Evolutionary conservation across 2,113 vertebrate species (phyloP), one percentile per base, ranked within the genome.

Genomic region (Silurus glanis): DNA sequence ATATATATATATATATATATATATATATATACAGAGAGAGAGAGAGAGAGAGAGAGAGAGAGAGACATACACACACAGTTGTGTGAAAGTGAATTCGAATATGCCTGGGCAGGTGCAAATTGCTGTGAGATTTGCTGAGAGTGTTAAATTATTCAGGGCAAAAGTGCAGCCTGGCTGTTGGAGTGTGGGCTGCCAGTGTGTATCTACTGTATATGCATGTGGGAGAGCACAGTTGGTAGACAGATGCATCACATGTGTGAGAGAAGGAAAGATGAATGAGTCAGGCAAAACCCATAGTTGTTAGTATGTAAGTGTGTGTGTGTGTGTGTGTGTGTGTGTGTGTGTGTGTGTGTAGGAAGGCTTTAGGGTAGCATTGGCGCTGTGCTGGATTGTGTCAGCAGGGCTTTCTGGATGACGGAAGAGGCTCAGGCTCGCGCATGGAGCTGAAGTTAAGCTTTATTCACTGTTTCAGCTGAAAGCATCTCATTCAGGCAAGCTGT

Each of bases 61-160:
- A n/a, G n/a, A n/a, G n/a, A n/a, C n/a, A n/a, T n/a, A n/a, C 19
- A 49, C 71, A 74, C 55, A 16, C 25, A 58, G 83, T 49, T 86
- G 80, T 87, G 86, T 84, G 66, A 78, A 85, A 67, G 59, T 53
- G 78, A 72, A 76, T 82, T 56, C 14, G 81, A 66, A 82, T 84
- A 82, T 71, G 64, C 49, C 55, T 67, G 89, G 84, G 64, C 55
- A 76, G 62, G 83, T 91, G 84, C 90, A 83, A 88, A 86, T 87
- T 86, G 87, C 85, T 90, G 62, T 47, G 72, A 89, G 80, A 87
- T 87, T 83, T 87, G 67, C 88, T 84, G 67, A 66, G 51, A 28
- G 78, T 79, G 71, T 80, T 89, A 87, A 89, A 89, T 89, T 86
- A 89, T 89, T 87, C 86, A 89, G 83, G 71, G 45, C 25, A 85